Base-by-base conservation (phyloP, 2,888 invertebrate genomes). In the Falcaria lacertinaria region DNA sequence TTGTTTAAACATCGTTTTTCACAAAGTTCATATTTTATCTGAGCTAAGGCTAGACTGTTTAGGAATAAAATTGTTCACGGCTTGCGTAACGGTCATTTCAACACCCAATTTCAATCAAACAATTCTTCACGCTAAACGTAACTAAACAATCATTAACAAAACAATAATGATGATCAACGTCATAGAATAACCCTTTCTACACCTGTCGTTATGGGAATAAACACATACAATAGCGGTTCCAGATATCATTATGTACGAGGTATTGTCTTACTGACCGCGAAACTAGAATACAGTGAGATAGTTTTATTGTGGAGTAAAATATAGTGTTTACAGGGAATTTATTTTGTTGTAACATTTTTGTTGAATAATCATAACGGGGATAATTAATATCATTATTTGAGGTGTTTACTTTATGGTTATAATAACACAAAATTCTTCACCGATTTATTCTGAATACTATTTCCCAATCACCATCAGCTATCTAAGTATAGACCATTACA, bases 181-280 rank as follows among this genome's bases (percentile, higher is more conserved):
- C 11, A 3, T 28, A 28, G 28, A 11, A 28, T 28, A 28, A 43
- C 35, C 43, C 43, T 35, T 35, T 43, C 19, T 7, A 13, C 39
- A 43, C 43, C 35, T 43, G 39, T 33, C 28, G 39, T 43, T 39
- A 43, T 43, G 43, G 43, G 43, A 43, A 36, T 39, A 17, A 11
- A 34, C 33, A 15, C 15, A 19, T 7, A 28, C 28, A 28, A 28
- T 28, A 11, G 11, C 11, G 28, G 28, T 11, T 1, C 7, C 3
- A 7, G 11, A 11, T 28, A 28, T 28, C 28, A 28, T 11, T 28
- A 11, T 28, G 28, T 28, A 28, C 8, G 28, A 28, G 11, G 28
- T 28, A 28, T 28, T 28, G 11, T 11, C 28, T 28, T 28, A 11
- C 28, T 11, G 19, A 28, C 28, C 28, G 28, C 28, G 8, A 28